phyloP scores from a whole-genome alignment of 2,888 invertebrate species.

The Drosophila emarginata region DNA sequence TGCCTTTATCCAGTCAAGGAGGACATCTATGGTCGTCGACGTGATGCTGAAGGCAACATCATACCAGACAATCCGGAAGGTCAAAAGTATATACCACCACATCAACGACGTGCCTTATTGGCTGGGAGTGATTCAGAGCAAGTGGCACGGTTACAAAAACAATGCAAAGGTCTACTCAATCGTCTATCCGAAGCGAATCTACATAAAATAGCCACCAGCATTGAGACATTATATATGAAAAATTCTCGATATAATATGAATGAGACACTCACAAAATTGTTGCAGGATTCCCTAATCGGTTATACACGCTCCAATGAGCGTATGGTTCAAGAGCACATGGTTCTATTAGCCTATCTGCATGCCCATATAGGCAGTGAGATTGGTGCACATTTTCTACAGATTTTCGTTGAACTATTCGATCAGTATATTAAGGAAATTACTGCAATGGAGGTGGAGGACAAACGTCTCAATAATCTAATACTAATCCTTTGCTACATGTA shows the following conservation, averaged over 20 bases:
- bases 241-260: constrained; percentile 94
- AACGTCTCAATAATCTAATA: constrained; percentile 91
- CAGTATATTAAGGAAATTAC: constrained; percentile 82
- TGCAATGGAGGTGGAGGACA: constrained; percentile 86
- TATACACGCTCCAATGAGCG: constrained; percentile 87
- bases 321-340: constrained; percentile 91
- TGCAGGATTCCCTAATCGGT: constrained; percentile 87
- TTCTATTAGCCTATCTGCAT: constrained; percentile 92
- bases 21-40: constrained; percentile 95
- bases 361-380: constrained; percentile 96
- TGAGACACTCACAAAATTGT: constrained; percentile 87
- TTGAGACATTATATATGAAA: constrained; percentile 90
- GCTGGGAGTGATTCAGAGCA: constrained; percentile 83
- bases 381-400: constrained; percentile 93
- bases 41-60: constrained; percentile 89
- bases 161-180: constrained; percentile 94
- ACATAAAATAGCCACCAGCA: constrained; percentile 89
- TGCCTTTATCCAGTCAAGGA: constrained; percentile 83
- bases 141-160: constrained; percentile 87
- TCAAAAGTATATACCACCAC: constrained; percentile 92
- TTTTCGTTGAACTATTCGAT: constrained; percentile 87
- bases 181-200: constrained; percentile 94
- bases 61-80: constrained; percentile 59
- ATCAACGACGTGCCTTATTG: constrained; percentile 85
- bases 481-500: constrained; percentile 91